Evolutionary conservation across 2,888 invertebrate genomes (phyloP).

Genomic region (Halictus quadricinctus): DNA sequence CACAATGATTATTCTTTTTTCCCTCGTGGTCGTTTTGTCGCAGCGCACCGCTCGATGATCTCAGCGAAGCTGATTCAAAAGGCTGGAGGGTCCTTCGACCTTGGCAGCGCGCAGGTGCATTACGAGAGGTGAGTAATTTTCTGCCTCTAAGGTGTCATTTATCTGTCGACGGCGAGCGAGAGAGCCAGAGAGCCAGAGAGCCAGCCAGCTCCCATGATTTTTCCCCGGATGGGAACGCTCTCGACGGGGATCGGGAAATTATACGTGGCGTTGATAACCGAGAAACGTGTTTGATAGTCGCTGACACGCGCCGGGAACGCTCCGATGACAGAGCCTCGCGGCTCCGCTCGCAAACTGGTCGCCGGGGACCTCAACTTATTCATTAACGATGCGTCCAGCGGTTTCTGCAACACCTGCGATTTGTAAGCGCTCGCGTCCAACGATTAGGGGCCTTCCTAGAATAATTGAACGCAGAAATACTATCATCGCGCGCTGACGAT

Average conservation of each 20-base stretch:
- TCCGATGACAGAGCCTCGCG: neutral
- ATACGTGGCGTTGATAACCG: neutral
- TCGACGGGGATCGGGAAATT: constrained; percentile 13
- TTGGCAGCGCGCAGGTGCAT: constrained; percentile 93
- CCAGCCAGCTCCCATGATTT: constrained; percentile 5
- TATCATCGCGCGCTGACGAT: neutral
- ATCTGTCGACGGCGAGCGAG: constrained; percentile 33
- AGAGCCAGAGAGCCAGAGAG: neutral
- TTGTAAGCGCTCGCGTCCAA: neutral
- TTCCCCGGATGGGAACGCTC: constrained; percentile 3
- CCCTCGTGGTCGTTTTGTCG: constrained; percentile 33
- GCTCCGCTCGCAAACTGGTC: neutral
- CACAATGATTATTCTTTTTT: constrained; percentile 2
- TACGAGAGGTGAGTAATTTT: constrained; percentile 88
- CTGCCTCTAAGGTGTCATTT: constrained; percentile 39
- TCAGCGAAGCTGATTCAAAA: constrained; percentile 89
- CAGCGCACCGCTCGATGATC: constrained; percentile 91
- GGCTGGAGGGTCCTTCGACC: constrained; percentile 86
- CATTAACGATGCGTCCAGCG: neutral
- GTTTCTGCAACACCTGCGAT: neutral
- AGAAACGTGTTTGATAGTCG: neutral
- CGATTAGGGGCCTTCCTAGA: neutral
- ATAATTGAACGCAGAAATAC: neutral
- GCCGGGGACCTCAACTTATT: neutral
- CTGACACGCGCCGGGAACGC: constrained; percentile 5